These are phyloP conservation scores for Gorsachius magnificus DNA, from an alignment of 2,797 vertebrate genomes.

Conservation along the genomic window DNA sequence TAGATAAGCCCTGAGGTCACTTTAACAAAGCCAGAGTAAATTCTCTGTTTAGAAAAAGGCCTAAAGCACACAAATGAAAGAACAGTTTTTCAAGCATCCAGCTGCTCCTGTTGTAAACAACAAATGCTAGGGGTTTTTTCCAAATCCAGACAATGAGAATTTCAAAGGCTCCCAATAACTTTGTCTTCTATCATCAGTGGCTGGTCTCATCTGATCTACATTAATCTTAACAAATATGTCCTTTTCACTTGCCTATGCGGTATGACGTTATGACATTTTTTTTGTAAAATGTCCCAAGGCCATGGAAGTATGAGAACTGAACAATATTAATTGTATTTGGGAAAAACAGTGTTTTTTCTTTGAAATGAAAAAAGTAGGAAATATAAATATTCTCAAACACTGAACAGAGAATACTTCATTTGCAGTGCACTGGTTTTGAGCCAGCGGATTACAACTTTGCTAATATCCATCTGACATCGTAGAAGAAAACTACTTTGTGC, in stretches of 20 bases:
- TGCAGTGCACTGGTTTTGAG: background rate
- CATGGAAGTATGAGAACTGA: background rate
- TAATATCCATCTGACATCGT: background rate
- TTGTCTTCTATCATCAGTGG: background rate
- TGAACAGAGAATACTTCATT: background rate
- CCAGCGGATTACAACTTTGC: background rate
- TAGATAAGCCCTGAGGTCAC: conserved; percentile 31
- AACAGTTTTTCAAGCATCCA: conserved; percentile 26
- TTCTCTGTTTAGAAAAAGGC: conserved; percentile 16
- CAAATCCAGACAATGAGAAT: conserved; percentile 11
- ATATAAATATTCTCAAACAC: background rate
- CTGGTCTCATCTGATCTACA: background rate
- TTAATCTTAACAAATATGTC: background rate
- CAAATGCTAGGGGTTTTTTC: background rate
- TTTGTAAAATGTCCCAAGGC: background rate
- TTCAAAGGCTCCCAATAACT: conserved; percentile 9
- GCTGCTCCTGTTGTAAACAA: conserved; percentile 21
- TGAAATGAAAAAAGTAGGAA: background rate
- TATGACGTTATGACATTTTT: background rate
- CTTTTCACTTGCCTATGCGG: background rate
- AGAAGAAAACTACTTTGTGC: background rate
- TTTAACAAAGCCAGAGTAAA: conserved; percentile 27
- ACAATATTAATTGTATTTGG: background rate
- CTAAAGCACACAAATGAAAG: conserved; percentile 28
- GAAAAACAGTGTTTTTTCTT: background rate